These are phyloP conservation scores for Pseudanteris insignis DNA, from an alignment of 2,888 invertebrate genomes.

Conservation along the genomic window DNA sequence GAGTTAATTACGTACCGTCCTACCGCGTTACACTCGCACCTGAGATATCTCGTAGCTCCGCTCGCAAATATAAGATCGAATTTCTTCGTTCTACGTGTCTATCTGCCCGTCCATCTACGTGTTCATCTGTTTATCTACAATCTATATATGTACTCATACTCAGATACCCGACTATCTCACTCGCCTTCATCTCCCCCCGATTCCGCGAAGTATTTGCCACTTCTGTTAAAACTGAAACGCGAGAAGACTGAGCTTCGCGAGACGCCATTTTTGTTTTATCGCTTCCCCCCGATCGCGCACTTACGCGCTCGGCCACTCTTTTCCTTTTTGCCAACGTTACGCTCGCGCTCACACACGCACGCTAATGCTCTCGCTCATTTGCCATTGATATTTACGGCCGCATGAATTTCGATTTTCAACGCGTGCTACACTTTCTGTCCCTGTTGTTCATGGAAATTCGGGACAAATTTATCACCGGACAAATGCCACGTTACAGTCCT, in stretches of 20 bases:
- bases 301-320: constrained; percentile 24
- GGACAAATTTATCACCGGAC: too few species aligned
- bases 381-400: too few species aligned
- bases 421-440: too few species aligned
- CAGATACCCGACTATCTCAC: constrained; percentile 26
- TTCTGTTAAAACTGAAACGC: constrained; percentile 34
- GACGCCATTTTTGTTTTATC: constrained; percentile 32
- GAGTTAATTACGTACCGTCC: constrained; percentile 65
- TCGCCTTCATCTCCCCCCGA: constrained; percentile 34
- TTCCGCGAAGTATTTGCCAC: constrained; percentile 35
- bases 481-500: too few species aligned
- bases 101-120: constrained; percentile 36
- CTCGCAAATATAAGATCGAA: constrained; percentile 55
- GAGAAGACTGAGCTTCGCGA: constrained; percentile 17
- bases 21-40: constrained; percentile 63
- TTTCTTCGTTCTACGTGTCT: constrained; percentile 46
- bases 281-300: constrained; percentile 28
- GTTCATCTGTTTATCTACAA: constrained; percentile 38
- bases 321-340: constrained; percentile 9
- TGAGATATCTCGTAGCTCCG: constrained; percentile 53
- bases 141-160: constrained; percentile 29
- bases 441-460: too few species aligned
- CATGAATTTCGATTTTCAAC: too few species aligned
- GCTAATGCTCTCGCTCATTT: too few species aligned
- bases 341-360: too few species aligned